These are phyloP conservation scores for Dolichopus griseipennis DNA, from an alignment of 2,888 invertebrate species.

Conservation along the genomic window DNA sequence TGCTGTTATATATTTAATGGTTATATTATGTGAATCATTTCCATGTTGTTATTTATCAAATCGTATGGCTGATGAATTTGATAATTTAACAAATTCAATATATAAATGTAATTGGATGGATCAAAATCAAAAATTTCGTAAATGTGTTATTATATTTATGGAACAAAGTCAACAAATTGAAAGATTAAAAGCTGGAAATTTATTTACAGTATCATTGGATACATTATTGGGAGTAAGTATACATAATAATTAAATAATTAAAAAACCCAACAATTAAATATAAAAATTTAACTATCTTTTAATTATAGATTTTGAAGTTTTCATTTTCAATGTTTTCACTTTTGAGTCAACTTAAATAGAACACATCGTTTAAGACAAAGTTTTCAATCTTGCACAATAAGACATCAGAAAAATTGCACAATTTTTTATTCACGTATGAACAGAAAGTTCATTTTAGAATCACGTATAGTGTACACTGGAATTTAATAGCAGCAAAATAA, in stretches of 20 bases:
- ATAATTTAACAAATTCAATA: conserved; percentile 17
- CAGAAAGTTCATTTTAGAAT: no score
- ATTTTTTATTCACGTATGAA: no score
- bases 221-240: background rate
- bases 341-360: background rate
- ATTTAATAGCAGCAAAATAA: no score
- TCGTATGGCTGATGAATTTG: conserved; percentile 24
- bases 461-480: no score
- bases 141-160: conserved; percentile 8
- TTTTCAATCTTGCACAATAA: no score
- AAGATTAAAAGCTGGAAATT: background rate
- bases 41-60: conserved; percentile 27
- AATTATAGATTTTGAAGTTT: conserved; percentile 1
- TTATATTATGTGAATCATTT: conserved; percentile 24
- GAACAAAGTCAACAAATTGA: background rate
- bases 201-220: conserved; percentile 2
- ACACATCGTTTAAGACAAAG: no score
- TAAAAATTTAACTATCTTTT: background rate
- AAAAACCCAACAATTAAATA: background rate
- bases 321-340: conserved; percentile 7
- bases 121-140: conserved; percentile 8
- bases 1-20: conserved; percentile 23
- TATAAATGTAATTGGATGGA: conserved; percentile 10
- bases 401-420: no score
- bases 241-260: no score